These are phyloP conservation scores for Haplotaxodon microlepis DNA, from an alignment of 2,113 vertebrate species.

Conservation along the genomic window DNA sequence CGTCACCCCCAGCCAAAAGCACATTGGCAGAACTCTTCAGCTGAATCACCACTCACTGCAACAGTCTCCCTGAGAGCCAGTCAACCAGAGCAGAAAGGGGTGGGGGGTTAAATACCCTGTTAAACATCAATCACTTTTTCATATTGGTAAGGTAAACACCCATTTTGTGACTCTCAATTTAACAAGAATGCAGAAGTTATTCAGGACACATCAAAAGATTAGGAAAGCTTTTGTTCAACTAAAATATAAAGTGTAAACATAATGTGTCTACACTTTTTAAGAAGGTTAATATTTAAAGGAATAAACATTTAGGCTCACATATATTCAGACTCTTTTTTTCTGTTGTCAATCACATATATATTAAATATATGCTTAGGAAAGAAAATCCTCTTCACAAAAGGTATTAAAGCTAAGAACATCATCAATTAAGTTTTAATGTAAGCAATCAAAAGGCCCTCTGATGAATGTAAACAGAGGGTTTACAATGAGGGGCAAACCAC, in stretches of 20 bases:
- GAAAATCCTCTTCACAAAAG: not conserved
- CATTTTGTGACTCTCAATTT: not conserved
- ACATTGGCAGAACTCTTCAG: constrained; percentile 37
- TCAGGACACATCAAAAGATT: not conserved
- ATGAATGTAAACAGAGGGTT: not conserved
- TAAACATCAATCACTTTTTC: not conserved
- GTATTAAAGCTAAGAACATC: not conserved
- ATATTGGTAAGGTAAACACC: not conserved
- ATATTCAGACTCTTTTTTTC: not conserved
- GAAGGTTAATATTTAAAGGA: not conserved
- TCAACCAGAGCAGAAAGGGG: not conserved
- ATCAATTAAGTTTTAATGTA: not conserved
- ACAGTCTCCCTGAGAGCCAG: constrained; percentile 25
- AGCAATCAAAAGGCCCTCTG: not conserved
- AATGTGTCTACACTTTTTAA: not conserved
- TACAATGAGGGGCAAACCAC: not conserved
- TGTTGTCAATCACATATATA: not conserved
- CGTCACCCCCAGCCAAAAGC: constrained; percentile 46
- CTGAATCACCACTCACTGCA: constrained; percentile 42
- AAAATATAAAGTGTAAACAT: not conserved
- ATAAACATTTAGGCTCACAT: not conserved
- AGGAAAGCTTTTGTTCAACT: not conserved
- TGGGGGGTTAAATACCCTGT: not conserved
- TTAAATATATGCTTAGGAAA: not conserved
- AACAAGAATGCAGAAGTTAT: not conserved